phyloP scores from a whole-genome alignment of 2,113 vertebrate species.

The Austrofundulus limnaeus region DNA sequence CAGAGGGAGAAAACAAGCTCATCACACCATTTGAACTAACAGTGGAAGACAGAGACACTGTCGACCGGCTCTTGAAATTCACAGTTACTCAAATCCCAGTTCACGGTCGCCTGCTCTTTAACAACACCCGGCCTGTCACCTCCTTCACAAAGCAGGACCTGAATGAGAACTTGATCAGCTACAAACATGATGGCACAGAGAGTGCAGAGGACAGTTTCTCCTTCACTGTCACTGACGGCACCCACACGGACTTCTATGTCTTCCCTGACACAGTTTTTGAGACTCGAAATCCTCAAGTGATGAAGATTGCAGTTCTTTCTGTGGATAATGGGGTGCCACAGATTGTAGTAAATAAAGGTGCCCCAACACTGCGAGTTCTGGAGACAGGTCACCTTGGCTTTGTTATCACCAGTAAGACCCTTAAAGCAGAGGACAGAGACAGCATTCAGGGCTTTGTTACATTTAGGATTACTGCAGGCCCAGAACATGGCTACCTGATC shows the following conservation, averaged over 20 bases:
- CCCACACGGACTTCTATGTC: slow-evolving; percentile 91
- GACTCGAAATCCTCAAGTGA: slow-evolving; percentile 87
- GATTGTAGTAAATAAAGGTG: slow-evolving; percentile 88
- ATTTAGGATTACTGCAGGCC: slow-evolving; percentile 83
- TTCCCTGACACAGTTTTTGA: slow-evolving; percentile 91
- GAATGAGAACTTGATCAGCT: slow-evolving; percentile 94
- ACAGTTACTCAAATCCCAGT: slow-evolving; percentile 88
- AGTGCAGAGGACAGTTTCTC: slow-evolving; percentile 90
- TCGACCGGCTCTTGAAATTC: slow-evolving; percentile 84
- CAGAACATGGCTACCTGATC: slow-evolving; percentile 88
- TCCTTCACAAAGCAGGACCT: slow-evolving; percentile 93
- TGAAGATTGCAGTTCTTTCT: slow-evolving; percentile 86
- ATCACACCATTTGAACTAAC: slow-evolving; percentile 96
- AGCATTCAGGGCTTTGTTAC: slow-evolving; percentile 80
- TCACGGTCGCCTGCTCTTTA: slow-evolving; percentile 88
- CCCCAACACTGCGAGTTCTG: slow-evolving; percentile 82
- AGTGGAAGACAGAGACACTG: slow-evolving; percentile 91
- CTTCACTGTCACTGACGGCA: slow-evolving; percentile 93
- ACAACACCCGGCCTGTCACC: slow-evolving; percentile 80
- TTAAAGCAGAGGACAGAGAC: slow-evolving; percentile 91
- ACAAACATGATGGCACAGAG: slow-evolving; percentile 90
- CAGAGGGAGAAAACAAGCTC: slow-evolving; percentile 87
- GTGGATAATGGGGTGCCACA: slow-evolving; percentile 89
- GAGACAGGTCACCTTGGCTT: slow-evolving; percentile 87
- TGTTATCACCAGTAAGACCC: slow-evolving; percentile 87